Evolutionary conservation across 2,888 invertebrate species (phyloP).

Genomic region (Latrodectus elegans): DNA sequence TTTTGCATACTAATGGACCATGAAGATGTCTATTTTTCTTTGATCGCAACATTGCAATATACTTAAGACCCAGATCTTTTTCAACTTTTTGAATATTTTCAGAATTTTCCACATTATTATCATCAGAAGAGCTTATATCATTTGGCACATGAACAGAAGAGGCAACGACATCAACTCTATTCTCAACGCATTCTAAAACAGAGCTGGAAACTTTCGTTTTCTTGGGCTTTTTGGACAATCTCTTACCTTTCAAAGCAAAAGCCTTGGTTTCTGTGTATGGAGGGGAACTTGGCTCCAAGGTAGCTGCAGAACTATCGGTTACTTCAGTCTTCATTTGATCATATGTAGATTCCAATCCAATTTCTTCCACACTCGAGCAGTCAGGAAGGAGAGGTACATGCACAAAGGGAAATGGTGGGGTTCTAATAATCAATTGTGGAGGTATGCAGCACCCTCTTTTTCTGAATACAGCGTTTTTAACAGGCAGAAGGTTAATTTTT

Average conservation of each 20-base stretch:
- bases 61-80: constrained; percentile 20
- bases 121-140: background rate
- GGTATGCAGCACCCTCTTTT: background rate
- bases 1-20: constrained; percentile 76
- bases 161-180: constrained; percentile 4
- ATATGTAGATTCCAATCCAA: background rate
- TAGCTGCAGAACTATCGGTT: background rate
- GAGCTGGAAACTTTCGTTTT: background rate
- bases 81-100: constrained; percentile 32
- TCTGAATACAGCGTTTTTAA: background rate
- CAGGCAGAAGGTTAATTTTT: background rate
- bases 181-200: constrained; percentile 52
- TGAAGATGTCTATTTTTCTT: constrained; percentile 61
- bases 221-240: too few relatives aligned
- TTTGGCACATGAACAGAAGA: background rate
- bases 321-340: constrained; percentile 5
- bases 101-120: constrained; percentile 21
- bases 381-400: constrained; percentile 60
- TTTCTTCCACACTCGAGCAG: constrained; percentile 58
- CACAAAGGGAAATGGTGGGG: constrained; percentile 67
- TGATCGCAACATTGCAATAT: constrained; percentile 9
- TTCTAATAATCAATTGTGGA: constrained; percentile 47
- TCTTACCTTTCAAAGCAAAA: too few relatives aligned
- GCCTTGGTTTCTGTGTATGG: too few relatives aligned
- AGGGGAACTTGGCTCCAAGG: background rate